Conservation (phyloP, 35 echinoderm and acorn worm genomes). For the Apostichopus japonicus region DNA sequence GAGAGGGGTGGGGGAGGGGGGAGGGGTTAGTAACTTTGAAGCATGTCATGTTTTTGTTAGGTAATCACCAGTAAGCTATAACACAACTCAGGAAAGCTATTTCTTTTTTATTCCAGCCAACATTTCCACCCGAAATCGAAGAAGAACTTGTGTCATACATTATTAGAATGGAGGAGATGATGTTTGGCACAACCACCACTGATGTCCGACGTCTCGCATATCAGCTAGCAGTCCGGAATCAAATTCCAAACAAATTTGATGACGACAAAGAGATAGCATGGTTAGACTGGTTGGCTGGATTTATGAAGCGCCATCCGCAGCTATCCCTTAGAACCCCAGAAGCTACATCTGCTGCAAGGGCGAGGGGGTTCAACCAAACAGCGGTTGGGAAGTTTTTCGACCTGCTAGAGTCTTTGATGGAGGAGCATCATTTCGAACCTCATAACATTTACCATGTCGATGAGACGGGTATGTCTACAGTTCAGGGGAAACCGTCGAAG, state of each 20-base stretch:
- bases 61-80: background rate
- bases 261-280: background rate
- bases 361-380: background rate
- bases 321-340: conserved; percentile 24
- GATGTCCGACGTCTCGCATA: conserved; percentile 16
- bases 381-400: background rate
- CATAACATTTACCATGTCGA: conserved; percentile 13
- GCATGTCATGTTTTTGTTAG: background rate
- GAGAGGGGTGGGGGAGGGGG: no score
- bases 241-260: background rate
- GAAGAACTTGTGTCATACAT: conserved; percentile 23
- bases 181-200: conserved; percentile 9
- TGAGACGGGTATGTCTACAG: conserved; percentile 43
- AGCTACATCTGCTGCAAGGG: conserved; percentile 42
- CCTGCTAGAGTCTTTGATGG: background rate
- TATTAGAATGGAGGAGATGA: conserved; percentile 37
- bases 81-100: background rate
- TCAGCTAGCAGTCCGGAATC: background rate
- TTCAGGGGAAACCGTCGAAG: conserved; percentile 21
- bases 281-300: background rate
- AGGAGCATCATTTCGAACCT: conserved; percentile 26
- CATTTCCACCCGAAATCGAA: background rate
- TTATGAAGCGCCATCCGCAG: conserved; percentile 11
- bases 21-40: background rate
- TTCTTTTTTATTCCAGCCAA: conserved; percentile 22